Base-by-base conservation (phyloP, 2,888 invertebrate species). In the Piscicola geometra region DNA sequence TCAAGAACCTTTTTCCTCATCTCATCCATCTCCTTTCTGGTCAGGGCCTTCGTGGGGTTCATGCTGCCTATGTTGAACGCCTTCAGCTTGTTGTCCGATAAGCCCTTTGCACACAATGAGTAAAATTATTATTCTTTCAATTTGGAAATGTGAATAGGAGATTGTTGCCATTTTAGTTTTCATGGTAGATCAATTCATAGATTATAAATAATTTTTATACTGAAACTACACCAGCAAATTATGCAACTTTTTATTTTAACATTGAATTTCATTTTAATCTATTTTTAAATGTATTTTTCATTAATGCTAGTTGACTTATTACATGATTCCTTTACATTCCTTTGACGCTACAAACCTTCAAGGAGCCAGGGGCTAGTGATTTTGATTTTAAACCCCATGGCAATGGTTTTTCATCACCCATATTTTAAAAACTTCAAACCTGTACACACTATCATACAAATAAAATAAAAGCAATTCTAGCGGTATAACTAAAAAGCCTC, bases 61-160 rank as follows among this genome's bases (percentile, higher is more conserved):
- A 84, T 83, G 32, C 80, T 81, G 12, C 83, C 83, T 71, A 82
- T 81, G 77, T 84, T 83, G 81, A 83, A 84, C 28, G 83, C 82
- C 77, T 83, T 83, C 67, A 84, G 76, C 78, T 84, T 84, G 76
- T 80, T 82, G 74, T 84, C 82, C 52, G 83, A 77, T 76, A 84
- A 81, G 67, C 75, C 78, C 80, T 80, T 72, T n/a, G n/a, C n/a
- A n/a, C n/a, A n/a, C n/a, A n/a, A n/a, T n/a, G n/a, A n/a, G n/a
- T n/a, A n/a, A n/a, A n/a, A n/a, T n/a, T n/a, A n/a, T n/a, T n/a
- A n/a, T n/a, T n/a, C n/a, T n/a, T n/a, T n/a, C n/a, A n/a, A n/a
- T n/a, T n/a, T n/a, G n/a, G n/a, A n/a, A n/a, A n/a, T n/a, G n/a
- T n/a, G n/a, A n/a, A n/a, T n/a, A n/a, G n/a, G n/a, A n/a, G n/a